Evolutionary conservation across 2,888 invertebrate species (phyloP), one percentile per base, ranked within the genome.

Genomic region (Eremobia ochroleuca): DNA sequence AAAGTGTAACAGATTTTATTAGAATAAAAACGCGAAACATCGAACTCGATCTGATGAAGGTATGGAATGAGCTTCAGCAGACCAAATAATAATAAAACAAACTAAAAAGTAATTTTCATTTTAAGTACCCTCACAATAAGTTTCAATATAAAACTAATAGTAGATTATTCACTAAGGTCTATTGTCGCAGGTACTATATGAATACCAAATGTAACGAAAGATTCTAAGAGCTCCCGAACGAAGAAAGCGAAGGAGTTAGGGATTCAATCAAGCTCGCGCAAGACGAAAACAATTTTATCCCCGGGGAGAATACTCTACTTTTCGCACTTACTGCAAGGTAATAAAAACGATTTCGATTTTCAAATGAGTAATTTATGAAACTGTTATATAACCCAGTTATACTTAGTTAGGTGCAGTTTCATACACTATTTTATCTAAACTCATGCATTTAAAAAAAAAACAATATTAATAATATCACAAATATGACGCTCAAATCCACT

Each of bases 1-100:
- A 66, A 43, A 31, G 0, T 9, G 13, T 43, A n/a, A 43, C n/a
- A 28, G 2, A 34, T n/a, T 73, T 73, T 58, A 71, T 73, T 73
- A 9, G 4, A 34, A 46, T 28, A 34, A 28, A 72, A 73, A 4
- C 15, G 4, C 4, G 72, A 46, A 25, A 72, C 25, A 31, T 34
- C 34, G 0, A 67, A 34, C 1, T 34, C 1, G 11, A 34, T 46
- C 6, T 64, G 13, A 64, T 21, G 2, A 31, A 55, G 4, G 1
- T 13, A 21, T 13, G 6, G 21, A 21, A 15, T 25, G 31, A 49
- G 21, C 31, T 61, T 61, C 61, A 21, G 21, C 61, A 61, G 61
- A 25, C 21, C 4, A 61, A 61, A 59, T 59, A 11, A 59, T 21
- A 59, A 59, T 59, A 59, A 31, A 31, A 31, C 18, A 9, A 59